Evolutionary conservation across 2,113 vertebrate genomes (phyloP).

Genomic region (Terrapene triunguis): DNA sequence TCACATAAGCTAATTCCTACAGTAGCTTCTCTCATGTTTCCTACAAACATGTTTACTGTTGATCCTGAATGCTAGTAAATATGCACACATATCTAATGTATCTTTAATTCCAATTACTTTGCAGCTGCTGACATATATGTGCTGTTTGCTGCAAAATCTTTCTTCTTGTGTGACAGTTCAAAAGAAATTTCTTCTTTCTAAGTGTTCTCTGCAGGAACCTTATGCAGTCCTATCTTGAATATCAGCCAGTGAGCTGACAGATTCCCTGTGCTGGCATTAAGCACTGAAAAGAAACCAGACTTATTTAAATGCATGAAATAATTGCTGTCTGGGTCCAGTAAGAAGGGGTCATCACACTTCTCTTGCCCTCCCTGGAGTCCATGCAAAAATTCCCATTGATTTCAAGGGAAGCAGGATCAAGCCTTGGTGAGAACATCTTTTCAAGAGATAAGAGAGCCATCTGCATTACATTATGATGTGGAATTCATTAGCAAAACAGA

Average conservation of each 20-base stretch:
- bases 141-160: conserved; percentile 39
- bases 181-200: conserved; percentile 57
- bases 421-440: neutral
- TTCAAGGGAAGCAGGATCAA: neutral
- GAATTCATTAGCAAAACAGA: neutral
- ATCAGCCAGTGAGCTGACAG: neutral
- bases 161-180: conserved; percentile 60
- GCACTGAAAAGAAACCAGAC: neutral
- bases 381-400: neutral
- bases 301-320: neutral
- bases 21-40: neutral
- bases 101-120: conserved; percentile 63
- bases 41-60: conserved; percentile 17
- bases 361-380: neutral
- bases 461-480: neutral
- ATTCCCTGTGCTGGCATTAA: conserved; percentile 24
- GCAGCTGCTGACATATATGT: conserved; percentile 49
- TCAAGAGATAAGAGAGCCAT: neutral
- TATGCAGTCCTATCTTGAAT: neutral
- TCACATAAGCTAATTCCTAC: neutral
- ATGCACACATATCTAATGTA: conserved; percentile 14
- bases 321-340: neutral
- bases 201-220: neutral
- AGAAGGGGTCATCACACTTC: neutral
- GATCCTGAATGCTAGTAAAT: conserved; percentile 1